Percentiles rank a stretch among this genome's conserved stretches.
Evolutionary conservation across 1,140 invertebrate species (phyloP).

Genomic region (Macrotrachela quadricornifera): DNA sequence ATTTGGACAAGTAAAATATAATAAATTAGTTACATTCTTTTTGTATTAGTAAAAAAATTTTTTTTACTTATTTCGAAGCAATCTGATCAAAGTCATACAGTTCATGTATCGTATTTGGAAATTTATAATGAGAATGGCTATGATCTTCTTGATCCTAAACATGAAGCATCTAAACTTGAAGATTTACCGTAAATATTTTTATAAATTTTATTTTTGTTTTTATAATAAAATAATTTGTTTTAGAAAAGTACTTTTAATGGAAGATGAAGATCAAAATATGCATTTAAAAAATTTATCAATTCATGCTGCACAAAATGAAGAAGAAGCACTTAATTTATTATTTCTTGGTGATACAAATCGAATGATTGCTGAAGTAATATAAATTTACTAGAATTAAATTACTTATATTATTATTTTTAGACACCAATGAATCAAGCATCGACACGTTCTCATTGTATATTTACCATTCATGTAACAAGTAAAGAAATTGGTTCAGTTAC

Average conservation of each 20-base stretch:
- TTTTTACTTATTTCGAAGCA: conserved; percentile 16
- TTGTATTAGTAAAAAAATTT: not conserved
- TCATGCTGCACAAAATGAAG: conserved; percentile 35
- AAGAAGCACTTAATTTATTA: conserved; percentile 40
- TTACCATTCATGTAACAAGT: conserved; percentile 39
- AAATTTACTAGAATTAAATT: not conserved
- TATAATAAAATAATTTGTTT: not conserved
- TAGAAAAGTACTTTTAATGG: conserved; percentile 36
- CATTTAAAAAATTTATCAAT: conserved; percentile 41
- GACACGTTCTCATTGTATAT: conserved; percentile 45
- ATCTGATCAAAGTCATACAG: conserved; percentile 18
- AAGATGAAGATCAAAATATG: conserved; percentile 38
- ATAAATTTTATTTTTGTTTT: not conserved
- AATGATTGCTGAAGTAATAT: conserved; percentile 35
- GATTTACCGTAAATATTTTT: conserved; percentile 34
- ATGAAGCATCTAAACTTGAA: conserved; percentile 33
- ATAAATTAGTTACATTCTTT: not conserved
- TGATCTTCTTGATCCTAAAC: conserved; percentile 39
- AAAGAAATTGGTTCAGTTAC: conserved; percentile 31
- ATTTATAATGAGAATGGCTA: conserved; percentile 37
- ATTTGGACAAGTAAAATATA: conserved; percentile 18
- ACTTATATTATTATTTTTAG: conserved; percentile 13
- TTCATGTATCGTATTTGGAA: conserved; percentile 30
- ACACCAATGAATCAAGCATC: conserved; percentile 45
- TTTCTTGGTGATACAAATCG: conserved; percentile 41